Percentiles rank a stretch among this genome's conserved stretches.
phyloP scores from a whole-genome alignment of 2,888 invertebrate species.

The Rotaria macrura region DNA sequence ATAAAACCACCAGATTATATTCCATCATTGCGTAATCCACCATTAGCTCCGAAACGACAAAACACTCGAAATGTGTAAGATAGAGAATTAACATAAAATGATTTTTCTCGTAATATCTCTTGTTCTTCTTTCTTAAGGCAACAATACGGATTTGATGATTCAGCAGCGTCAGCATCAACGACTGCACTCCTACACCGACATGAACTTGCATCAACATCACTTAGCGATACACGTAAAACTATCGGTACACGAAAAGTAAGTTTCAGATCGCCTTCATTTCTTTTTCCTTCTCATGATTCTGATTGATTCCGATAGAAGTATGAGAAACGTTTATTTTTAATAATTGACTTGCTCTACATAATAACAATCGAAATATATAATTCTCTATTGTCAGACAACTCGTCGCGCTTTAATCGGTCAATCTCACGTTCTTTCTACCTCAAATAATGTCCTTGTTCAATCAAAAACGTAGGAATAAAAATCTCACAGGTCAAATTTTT shows the following conservation, averaged over 20 bases:
- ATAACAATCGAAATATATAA: too few relatives aligned
- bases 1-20: neutral
- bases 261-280: too few relatives aligned
- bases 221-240: neutral
- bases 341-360: too few relatives aligned
- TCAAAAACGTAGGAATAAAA: neutral
- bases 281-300: too few relatives aligned
- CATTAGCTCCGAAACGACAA: neutral
- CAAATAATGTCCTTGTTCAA: neutral
- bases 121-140: neutral
- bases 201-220: neutral
- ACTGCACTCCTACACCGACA: neutral
- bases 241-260: neutral
- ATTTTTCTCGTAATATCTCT: too few relatives aligned
- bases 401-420: too few relatives aligned
- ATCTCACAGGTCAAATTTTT: too few relatives aligned
- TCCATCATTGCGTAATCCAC: neutral
- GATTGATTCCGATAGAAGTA: too few relatives aligned
- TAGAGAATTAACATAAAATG: too few relatives aligned
- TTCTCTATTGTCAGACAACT: too few relatives aligned
- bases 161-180: neutral
- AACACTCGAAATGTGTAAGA: constrained; percentile 4
- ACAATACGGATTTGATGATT: neutral
- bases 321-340: too few relatives aligned
- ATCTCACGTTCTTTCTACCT: neutral